Percentiles rank a stretch among this genome's conserved stretches.
Conservation (phyloP, 2,113 vertebrate genomes). For the Xiphorhynchus elegans region DNA sequence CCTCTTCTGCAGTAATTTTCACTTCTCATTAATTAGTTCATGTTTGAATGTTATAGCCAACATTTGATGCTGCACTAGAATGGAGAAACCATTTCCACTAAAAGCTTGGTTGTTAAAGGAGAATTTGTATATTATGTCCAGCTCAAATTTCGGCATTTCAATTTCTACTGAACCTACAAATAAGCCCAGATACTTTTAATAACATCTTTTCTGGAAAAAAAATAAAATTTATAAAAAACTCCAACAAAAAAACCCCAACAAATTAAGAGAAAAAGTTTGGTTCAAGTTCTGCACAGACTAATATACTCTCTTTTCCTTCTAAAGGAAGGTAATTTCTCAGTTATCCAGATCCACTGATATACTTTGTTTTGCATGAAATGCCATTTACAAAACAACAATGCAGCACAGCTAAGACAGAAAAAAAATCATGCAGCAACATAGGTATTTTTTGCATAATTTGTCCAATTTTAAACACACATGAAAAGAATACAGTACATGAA, state of each 20-base stretch:
- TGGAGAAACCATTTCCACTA: not conserved
- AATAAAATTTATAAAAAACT: no score
- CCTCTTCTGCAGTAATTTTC: not conserved
- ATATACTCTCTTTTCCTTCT: not conserved
- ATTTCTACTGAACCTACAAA: not conserved
- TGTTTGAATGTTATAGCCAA: not conserved
- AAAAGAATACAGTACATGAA: not conserved
- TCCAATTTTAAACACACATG: not conserved
- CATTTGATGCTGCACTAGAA: not conserved
- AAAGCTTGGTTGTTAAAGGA: not conserved
- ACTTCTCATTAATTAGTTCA: not conserved
- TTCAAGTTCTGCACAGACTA: not conserved
- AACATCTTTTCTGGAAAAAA: not conserved
- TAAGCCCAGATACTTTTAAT: not conserved
- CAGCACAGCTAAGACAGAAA: not conserved
- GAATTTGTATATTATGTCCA: not conserved
- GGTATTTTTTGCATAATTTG: not conserved
- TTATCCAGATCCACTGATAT: not conserved
- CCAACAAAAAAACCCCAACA: no score
- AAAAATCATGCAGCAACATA: not conserved
- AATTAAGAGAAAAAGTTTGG: not conserved
- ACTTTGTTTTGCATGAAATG: not conserved
- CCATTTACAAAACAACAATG: not conserved
- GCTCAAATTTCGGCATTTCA: not conserved
- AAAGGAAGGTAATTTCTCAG: not conserved